phyloP scores from a whole-genome alignment of 2,888 invertebrate species.

The Dolichomitus sp. region DNA sequence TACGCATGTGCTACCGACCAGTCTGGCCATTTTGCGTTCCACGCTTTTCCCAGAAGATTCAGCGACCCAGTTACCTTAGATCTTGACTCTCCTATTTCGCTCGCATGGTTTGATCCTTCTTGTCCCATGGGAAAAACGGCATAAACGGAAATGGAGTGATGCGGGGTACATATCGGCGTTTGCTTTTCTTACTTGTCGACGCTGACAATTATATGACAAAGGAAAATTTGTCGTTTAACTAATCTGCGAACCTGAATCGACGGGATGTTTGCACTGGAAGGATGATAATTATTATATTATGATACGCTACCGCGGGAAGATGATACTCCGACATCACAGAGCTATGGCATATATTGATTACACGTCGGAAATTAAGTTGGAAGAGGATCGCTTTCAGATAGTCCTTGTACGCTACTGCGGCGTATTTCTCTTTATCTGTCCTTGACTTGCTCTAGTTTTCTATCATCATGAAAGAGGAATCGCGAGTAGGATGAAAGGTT shows the following conservation, averaged over 20 bases:
- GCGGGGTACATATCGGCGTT: not conserved
- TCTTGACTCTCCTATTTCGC: slow-evolving; percentile 14
- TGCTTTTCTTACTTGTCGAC: not conserved
- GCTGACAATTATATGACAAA: not conserved
- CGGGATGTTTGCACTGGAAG: not conserved
- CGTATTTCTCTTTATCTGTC: not conserved
- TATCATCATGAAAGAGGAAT: not conserved
- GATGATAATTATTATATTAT: slow-evolving; percentile 4
- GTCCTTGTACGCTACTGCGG: not conserved
- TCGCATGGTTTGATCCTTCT: slow-evolving; percentile 13
- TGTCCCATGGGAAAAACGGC: not conserved
- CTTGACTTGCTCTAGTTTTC: not conserved
- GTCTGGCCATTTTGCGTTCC: too few species aligned
- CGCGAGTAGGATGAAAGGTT: too few species aligned
- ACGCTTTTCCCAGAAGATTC: too few species aligned
- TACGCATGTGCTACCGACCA: slow-evolving; percentile 3
- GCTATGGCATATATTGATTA: slow-evolving; percentile 23
- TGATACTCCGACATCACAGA: slow-evolving; percentile 13
- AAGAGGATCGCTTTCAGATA: not conserved
- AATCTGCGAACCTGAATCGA: slow-evolving; percentile 3
- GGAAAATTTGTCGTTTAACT: slow-evolving; percentile 6
- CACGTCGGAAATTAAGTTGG: slow-evolving; percentile 43
- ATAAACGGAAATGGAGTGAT: not conserved
- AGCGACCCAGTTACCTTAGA: too few species aligned
- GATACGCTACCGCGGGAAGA: not conserved